phyloP scores from a whole-genome alignment of 2,113 vertebrate genomes.

The Notothenia coriiceps region DNA sequence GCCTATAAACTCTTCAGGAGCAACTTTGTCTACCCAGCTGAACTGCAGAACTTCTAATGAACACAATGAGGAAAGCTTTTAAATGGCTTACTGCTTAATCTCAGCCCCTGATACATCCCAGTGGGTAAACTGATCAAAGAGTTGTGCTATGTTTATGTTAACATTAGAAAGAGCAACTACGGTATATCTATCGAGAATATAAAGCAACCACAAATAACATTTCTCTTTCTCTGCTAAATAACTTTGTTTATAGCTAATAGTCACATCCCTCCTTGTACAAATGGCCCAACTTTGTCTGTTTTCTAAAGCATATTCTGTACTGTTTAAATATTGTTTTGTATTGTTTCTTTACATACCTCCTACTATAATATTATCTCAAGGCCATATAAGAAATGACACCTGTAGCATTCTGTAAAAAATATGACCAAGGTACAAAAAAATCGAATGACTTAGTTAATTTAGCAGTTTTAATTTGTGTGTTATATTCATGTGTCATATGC shows the following conservation, averaged over 20 bases:
- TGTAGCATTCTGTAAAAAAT: constrained; percentile 3
- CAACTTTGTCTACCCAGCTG: constrained; percentile 89
- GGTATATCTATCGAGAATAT: neutral
- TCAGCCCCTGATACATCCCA: constrained; percentile 4
- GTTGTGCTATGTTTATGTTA: neutral
- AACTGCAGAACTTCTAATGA: constrained; percentile 90
- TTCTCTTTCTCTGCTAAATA: neutral
- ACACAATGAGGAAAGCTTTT: constrained; percentile 50
- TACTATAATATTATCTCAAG: constrained; percentile 3
- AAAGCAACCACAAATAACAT: neutral
- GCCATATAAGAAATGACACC: neutral
- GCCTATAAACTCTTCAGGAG: constrained; percentile 90
- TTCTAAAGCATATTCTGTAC: constrained; percentile 63
- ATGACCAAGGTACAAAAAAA: neutral
- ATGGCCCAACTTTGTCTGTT: constrained; percentile 23
- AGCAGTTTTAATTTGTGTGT: neutral
- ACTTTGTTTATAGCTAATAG: neutral
- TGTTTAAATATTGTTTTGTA: constrained; percentile 67
- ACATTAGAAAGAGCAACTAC: neutral
- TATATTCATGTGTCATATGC: neutral
- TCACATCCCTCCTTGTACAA: constrained; percentile 36
- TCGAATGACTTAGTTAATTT: no score
- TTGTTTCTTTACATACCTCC: constrained; percentile 51
- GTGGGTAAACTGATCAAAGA: constrained; percentile 6
- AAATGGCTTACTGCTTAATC: constrained; percentile 50